phyloP scores from a whole-genome alignment of 2,113 vertebrate species.

The Scolopax mira region DNA sequence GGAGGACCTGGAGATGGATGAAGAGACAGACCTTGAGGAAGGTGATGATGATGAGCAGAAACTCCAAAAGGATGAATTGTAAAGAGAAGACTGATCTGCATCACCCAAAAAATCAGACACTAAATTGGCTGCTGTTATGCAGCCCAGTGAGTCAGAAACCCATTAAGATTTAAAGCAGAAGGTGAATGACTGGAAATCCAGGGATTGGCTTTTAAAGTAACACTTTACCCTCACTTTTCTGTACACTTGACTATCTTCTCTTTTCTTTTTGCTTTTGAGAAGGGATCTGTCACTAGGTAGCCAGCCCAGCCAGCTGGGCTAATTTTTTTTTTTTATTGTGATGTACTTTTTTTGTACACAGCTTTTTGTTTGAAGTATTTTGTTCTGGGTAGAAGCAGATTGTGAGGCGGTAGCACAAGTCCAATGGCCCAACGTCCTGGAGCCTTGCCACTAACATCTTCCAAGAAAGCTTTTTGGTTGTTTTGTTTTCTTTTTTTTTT shows the following conservation, averaged over 20 bases:
- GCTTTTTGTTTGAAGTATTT: slow-evolving; percentile 44
- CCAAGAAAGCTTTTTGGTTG: neutral
- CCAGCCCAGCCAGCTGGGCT: slow-evolving; percentile 43
- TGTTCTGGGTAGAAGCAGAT: slow-evolving; percentile 42
- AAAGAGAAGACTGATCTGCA: slow-evolving; percentile 48
- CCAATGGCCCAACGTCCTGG: neutral
- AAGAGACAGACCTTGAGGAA: slow-evolving; percentile 77
- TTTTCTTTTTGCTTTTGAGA: slow-evolving; percentile 45
- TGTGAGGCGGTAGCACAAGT: slow-evolving; percentile 9
- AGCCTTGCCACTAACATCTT: slow-evolving; percentile 51
- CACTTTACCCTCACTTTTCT: slow-evolving; percentile 36
- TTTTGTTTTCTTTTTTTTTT: neutral
- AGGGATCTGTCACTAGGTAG: slow-evolving; percentile 61
- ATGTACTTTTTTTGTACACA: slow-evolving; percentile 73
- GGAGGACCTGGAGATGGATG: slow-evolving; percentile 81
- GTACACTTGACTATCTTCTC: slow-evolving; percentile 17
- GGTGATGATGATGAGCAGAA: slow-evolving; percentile 81
- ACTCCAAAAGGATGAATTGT: slow-evolving; percentile 88
- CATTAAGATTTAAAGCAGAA: slow-evolving; percentile 55
- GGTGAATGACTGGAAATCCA: slow-evolving; percentile 60
- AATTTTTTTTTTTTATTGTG: slow-evolving; percentile 29
- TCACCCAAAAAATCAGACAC: slow-evolving; percentile 58
- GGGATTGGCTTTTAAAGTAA: slow-evolving; percentile 66
- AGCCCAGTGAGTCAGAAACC: slow-evolving; percentile 54
- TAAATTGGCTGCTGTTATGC: slow-evolving; percentile 50